Conservation (phyloP, 2,113 vertebrate genomes). For the Mus pahari region DNA sequence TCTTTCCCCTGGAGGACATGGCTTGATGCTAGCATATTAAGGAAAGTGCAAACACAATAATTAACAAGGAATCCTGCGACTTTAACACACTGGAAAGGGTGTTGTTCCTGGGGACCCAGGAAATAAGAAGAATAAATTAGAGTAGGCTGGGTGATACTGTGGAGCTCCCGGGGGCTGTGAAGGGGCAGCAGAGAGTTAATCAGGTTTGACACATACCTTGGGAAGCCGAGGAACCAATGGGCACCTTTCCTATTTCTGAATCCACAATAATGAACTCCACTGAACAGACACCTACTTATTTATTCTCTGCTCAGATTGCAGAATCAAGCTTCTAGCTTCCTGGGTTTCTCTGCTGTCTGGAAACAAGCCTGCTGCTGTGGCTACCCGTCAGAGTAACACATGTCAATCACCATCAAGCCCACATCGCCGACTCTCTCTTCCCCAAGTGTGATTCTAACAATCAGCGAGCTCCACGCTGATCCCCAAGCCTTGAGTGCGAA, state of each 20-base stretch:
- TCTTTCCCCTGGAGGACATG: conserved; percentile 52
- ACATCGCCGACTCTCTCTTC: background rate
- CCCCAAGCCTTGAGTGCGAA: background rate
- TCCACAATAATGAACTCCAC: background rate
- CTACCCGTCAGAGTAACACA: background rate
- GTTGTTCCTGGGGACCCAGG: conserved; percentile 38
- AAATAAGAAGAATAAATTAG: conserved; percentile 68
- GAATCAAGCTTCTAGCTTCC: background rate
- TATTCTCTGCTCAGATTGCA: background rate
- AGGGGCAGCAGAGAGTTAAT: conserved; percentile 47
- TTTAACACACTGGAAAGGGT: conserved; percentile 62
- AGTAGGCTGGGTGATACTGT: background rate
- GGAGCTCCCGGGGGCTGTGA: conserved; percentile 43
- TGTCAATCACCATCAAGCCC: conserved; percentile 68
- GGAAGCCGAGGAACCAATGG: background rate
- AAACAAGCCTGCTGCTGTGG: rapidly evolving
- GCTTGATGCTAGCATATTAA: conserved; percentile 28
- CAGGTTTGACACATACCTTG: background rate
- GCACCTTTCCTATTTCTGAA: background rate
- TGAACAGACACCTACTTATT: background rate
- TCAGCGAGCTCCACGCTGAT: conserved; percentile 36
- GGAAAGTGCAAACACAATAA: conserved; percentile 78
- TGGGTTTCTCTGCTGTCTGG: conserved; percentile 13
- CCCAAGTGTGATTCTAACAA: conserved; percentile 56
- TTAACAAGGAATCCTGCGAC: conserved; percentile 76